A percentile compares a stretch with the other conserved stretches of the same genome.
Conservation (phyloP, 1,140 invertebrate species). For the Neodiprion lecontei region DNA sequence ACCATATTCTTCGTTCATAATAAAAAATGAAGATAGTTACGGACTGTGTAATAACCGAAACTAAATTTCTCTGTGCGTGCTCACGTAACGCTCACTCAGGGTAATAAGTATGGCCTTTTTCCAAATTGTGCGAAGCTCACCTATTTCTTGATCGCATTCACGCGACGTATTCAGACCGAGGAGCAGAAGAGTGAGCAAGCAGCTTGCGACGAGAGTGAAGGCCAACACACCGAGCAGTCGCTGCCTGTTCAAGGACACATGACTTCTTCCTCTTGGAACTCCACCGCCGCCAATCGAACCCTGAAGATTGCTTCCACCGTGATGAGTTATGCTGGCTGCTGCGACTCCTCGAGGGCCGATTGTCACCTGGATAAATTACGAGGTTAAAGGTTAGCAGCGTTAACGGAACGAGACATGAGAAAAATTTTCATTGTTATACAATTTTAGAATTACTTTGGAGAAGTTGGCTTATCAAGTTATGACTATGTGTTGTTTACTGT, state of each 20-base stretch:
- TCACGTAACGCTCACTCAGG: too few relatives aligned
- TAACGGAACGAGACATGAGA: too few relatives aligned
- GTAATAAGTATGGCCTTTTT: too few relatives aligned
- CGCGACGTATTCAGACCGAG: conserved; percentile 44
- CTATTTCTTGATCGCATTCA: conserved; percentile 41
- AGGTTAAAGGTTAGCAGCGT: too few relatives aligned
- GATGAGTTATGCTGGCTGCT: conserved; percentile 42
- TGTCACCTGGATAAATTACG: conserved; percentile 37
- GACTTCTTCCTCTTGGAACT: conserved; percentile 44
- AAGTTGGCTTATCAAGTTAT: too few relatives aligned
- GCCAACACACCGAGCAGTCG: conserved; percentile 49
- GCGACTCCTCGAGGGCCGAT: conserved; percentile 42
- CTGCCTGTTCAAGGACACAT: conserved; percentile 42
- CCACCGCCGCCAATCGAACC: conserved; percentile 39
- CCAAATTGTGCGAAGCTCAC: conserved; percentile 35
- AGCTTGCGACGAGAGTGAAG: conserved; percentile 44
- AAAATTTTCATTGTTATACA: too few relatives aligned
- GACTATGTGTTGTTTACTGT: too few relatives aligned
- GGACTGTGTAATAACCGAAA: too few relatives aligned
- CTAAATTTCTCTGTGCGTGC: too few relatives aligned
- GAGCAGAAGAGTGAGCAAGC: conserved; percentile 48
- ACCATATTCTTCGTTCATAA: too few relatives aligned
- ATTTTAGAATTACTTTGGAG: too few relatives aligned
- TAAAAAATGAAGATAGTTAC: too few relatives aligned
- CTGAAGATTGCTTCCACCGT: conserved; percentile 31